These are phyloP conservation scores for Dryobota labecula DNA, from an alignment of 2,888 invertebrate species.

Conservation along the genomic window DNA sequence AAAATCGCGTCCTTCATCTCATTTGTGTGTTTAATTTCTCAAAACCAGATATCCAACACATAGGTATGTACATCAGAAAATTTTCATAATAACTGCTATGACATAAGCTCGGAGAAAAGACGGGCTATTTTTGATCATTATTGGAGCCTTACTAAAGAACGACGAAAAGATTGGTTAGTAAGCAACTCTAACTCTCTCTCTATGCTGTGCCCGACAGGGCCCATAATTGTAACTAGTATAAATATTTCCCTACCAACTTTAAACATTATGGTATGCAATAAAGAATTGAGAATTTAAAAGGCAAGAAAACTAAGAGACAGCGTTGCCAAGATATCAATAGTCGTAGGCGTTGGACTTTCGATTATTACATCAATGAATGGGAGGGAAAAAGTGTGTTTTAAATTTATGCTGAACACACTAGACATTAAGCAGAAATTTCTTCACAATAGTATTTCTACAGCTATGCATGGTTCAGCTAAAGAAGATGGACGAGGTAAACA, in stretches of 20 bases:
- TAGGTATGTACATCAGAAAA: background rate
- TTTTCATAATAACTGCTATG: background rate
- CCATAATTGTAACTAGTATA: no score
- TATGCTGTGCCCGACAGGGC: no score
- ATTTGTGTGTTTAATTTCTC: no score
- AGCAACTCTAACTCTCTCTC: conserved; percentile 4
- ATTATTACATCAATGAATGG: background rate
- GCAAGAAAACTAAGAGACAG: background rate
- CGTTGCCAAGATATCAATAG: background rate
- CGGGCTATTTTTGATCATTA: conserved; percentile 7
- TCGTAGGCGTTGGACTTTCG: background rate
- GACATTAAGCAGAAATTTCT: background rate
- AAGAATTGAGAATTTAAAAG: no score
- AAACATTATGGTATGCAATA: no score
- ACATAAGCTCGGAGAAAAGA: conserved; percentile 2
- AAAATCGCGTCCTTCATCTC: no score
- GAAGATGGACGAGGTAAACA: background rate
- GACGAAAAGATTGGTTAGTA: conserved; percentile 3
- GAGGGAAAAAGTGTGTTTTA: background rate
- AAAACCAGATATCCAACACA: no score
- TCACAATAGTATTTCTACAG: background rate
- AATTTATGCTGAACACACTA: background rate
- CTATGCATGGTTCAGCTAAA: background rate
- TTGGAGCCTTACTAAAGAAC: background rate
- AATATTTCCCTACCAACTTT: no score